Base-by-base conservation (phyloP, 92 coral and sea anemone genomes). In the Zoanthus solanderi region DNA sequence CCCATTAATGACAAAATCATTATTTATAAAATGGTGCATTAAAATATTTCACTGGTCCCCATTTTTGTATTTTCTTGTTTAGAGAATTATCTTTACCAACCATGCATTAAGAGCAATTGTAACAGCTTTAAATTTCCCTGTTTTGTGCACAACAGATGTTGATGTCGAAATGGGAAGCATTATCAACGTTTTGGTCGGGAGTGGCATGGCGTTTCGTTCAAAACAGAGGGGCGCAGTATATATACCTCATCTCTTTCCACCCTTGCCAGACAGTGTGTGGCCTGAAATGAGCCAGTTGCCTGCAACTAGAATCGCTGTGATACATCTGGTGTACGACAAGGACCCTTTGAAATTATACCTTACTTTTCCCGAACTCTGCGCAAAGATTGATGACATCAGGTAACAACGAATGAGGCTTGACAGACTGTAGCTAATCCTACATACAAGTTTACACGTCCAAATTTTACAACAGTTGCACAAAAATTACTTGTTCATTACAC, bases 281-380 rank as follows among this genome's bases (percentile, higher is more conserved):
- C 68, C 83, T 5, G n/a, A 53, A 34, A n/a, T 31, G 83, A 50
- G 56, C 31, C 47, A 77, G 9, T 53, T 77, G 28, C 16, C 69
- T 2, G 15, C 68, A 56, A 77, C 67, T 34, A 53, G 48, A 29
- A 32, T 77, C 12, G 32, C 32, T 29, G 83, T 77, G 57, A n/a
- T 45, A 77, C 23, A 53, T 17, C 67, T 77, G 46, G 56, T 77
- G 10, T 77, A 77, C 50, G 56, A 77, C 83, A 67, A 77, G 56
- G 67, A 77, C 23, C 65, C 48, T 53, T 9, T 77, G 83, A 8
- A 29, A 67, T 31, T 77, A 28, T 77, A 50, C 46, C 28, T 45
- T 15, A 77, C 45, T 13, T 77, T 77, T 56, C 83, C 83, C 2
- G 47, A 53, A 16, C 45, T 77, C 68, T 77, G 83, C 56, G 66